Base-by-base conservation (phyloP, 1,140 invertebrate genomes). In the Papilio polytes region DNA sequence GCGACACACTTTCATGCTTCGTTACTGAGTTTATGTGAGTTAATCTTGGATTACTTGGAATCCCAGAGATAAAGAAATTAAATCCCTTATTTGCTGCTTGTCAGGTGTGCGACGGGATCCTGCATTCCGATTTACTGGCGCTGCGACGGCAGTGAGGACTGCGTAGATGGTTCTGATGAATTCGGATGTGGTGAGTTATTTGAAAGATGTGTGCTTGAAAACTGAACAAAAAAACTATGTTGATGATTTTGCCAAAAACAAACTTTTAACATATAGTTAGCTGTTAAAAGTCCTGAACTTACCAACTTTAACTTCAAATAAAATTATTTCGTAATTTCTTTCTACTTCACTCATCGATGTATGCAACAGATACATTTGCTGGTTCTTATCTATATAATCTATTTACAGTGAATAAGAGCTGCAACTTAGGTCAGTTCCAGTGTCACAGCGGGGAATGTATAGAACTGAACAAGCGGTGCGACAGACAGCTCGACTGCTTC, bases 61-160 rank as follows among this genome's bases (percentile, higher is more conserved):
- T 48, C 13, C 3, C 2, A 13, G 10, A 48, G 12, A 15, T 15
- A 15, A 13, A 13, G 10, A 48, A 48, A 13, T 48, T 15, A 13
- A 48, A 13, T 48, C 1, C 46, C 0, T 48, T 48, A 13, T 48
- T 13, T 48, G 13, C 12, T 8, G 0, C 1, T 41, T 41, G 4
- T 7, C 81, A 96, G 95, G 86, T 97, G 97, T 84, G 92, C 95
- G 36, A 95, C 89, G 0, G 96, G 96, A 0, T 91, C 95, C 0
- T 99, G 98, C 89, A 97, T 98, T 51, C 95, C 96, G 0, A 94
- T 95, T 20, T 92, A 94, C 1, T 98, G 97, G 97, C 94, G 96
- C 66, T 98, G 98, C 92, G 98, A 99, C 86, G 95, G 96, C 0
- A 92, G 96, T 73, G 85, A 92, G 7, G 97, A 98, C 84, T 98